Percentiles rank a stretch among this genome's conserved stretches.
Conservation (phyloP, 2,888 invertebrate species). For the Epicampocera succincta region DNA sequence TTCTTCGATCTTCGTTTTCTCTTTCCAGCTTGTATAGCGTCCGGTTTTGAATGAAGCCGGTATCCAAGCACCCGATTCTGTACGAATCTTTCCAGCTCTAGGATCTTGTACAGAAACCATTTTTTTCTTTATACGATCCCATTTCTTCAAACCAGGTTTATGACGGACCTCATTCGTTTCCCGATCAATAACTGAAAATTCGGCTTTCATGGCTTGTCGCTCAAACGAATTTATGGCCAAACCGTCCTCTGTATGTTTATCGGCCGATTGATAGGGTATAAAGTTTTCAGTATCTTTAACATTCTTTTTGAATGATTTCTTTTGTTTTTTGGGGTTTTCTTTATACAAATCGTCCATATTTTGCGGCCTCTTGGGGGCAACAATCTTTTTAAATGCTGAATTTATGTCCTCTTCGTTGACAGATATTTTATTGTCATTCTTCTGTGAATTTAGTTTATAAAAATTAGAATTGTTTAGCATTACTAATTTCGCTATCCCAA, state of each 20-base stretch:
- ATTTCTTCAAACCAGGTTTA: slow-evolving; percentile 86
- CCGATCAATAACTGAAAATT: slow-evolving; percentile 92
- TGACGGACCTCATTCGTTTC: slow-evolving; percentile 86
- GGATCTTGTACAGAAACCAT: slow-evolving; percentile 87
- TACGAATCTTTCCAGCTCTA: slow-evolving; percentile 91
- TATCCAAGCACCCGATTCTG: slow-evolving; percentile 97
- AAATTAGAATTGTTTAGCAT: neutral
- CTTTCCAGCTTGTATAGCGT: slow-evolving; percentile 93
- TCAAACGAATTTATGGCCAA: slow-evolving; percentile 90
- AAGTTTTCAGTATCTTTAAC: slow-evolving; percentile 90
- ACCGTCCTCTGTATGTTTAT: slow-evolving; percentile 90
- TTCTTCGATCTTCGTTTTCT: slow-evolving; percentile 84
- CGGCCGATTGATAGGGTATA: slow-evolving; percentile 91
- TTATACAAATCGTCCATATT: slow-evolving; percentile 84
- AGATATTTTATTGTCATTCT: slow-evolving; percentile 68
- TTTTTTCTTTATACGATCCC: slow-evolving; percentile 98
- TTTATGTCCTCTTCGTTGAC: slow-evolving; percentile 84
- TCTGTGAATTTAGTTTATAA: slow-evolving; percentile 27
- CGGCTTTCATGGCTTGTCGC: slow-evolving; percentile 88
- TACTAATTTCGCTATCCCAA: no score
- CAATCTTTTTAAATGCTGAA: slow-evolving; percentile 84
- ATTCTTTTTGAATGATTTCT: slow-evolving; percentile 81
- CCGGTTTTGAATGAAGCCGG: slow-evolving; percentile 97
- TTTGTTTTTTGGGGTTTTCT: slow-evolving; percentile 82
- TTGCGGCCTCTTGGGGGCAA: slow-evolving; percentile 82